Conservation (phyloP, 2,113 vertebrate genomes). For the Zeus faber region DNA sequence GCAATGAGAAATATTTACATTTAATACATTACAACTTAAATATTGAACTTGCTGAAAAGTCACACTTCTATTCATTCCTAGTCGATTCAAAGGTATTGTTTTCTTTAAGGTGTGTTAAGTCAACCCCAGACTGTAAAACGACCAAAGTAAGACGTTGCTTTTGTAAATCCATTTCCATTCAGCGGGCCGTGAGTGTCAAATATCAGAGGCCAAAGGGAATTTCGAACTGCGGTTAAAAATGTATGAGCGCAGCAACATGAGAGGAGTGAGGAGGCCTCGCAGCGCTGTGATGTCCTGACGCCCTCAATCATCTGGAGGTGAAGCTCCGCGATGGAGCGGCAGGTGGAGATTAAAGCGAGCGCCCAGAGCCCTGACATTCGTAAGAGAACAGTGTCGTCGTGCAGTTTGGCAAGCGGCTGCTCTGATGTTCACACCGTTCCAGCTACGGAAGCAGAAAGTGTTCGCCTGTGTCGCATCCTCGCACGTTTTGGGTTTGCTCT, state of each 20-base stretch:
- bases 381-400: no score
- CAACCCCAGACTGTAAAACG: neutral
- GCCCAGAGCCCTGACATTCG: no score
- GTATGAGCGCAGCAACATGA: constrained; percentile 50
- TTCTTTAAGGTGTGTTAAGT: neutral
- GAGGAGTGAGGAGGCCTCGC: constrained; percentile 9
- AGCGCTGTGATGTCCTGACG: constrained; percentile 8
- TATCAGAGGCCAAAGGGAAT: constrained; percentile 39
- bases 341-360: no score
- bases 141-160: constrained; percentile 2
- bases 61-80: neutral
- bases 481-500: no score
- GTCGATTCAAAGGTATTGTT: constrained; percentile 2
- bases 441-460: no score
- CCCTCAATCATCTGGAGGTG: constrained; percentile 9
- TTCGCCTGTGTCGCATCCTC: no score
- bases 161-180: constrained; percentile 11
- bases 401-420: no score
- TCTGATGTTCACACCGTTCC: no score
- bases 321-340: no score
- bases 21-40: no score
- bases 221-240: constrained; percentile 57
- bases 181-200: constrained; percentile 45
- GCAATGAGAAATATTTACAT: no score
- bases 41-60: no score